Conservation (phyloP, 2,113 vertebrate genomes). For the Pelmatolapia mariae region DNA sequence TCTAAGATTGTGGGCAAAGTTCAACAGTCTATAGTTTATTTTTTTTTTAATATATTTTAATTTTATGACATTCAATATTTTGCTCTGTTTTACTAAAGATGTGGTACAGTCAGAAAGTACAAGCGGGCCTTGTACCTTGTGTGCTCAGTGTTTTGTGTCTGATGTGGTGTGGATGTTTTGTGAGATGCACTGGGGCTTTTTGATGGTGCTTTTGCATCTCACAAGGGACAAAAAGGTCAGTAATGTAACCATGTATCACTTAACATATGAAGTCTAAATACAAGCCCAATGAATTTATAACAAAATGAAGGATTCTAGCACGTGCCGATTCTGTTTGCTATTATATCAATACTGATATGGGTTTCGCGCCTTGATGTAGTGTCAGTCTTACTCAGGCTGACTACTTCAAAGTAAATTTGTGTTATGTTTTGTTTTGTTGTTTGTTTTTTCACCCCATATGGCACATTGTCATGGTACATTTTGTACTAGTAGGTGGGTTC, state of each 20-base stretch:
- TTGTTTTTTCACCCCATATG: background rate
- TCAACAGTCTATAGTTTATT: constrained; percentile 53
- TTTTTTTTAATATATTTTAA: constrained; percentile 48
- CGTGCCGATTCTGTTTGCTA: constrained; percentile 24
- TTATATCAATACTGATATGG: constrained; percentile 11
- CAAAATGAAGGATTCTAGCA: constrained; percentile 66
- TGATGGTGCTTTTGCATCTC: constrained; percentile 54
- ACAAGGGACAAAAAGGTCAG: constrained; percentile 68
- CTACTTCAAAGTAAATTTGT: constrained; percentile 17
- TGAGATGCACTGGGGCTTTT: constrained; percentile 45
- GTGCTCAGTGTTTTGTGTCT: constrained; percentile 68
- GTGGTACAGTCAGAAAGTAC: constrained; percentile 58
- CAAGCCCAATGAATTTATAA: constrained; percentile 30
- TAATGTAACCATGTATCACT: constrained; percentile 49
- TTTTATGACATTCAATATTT: constrained; percentile 40
- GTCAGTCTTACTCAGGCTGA: constrained; percentile 27
- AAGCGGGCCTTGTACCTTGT: constrained; percentile 70
- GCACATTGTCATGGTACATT: constrained; percentile 25
- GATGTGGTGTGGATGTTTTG: constrained; percentile 38
- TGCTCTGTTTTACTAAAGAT: constrained; percentile 49
- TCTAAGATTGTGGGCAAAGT: constrained; percentile 43
- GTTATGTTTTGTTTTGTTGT: background rate
- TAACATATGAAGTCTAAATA: constrained; percentile 64
- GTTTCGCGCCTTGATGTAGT: constrained; percentile 27
- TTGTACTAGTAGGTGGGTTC: constrained; percentile 23